Conservation (phyloP, 2,888 invertebrate genomes). For the Rotaria magnacalcarata region DNA sequence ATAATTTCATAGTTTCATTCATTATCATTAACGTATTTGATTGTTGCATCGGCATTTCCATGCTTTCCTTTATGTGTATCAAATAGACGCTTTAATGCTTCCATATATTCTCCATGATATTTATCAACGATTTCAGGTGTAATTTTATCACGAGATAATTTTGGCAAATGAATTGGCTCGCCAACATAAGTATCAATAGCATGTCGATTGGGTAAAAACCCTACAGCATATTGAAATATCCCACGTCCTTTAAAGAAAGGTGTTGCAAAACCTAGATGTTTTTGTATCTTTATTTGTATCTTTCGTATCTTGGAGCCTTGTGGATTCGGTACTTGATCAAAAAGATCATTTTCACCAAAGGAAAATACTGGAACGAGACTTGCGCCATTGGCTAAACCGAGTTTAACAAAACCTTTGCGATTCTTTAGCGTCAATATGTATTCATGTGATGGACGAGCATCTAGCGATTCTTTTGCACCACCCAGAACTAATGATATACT, state of each 20-base stretch:
- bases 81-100: slow-evolving; percentile 70
- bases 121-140: slow-evolving; percentile 71
- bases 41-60: background rate
- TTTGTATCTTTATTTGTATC: slow-evolving; percentile 67
- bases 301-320: slow-evolving; percentile 68
- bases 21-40: background rate
- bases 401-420: slow-evolving; percentile 52
- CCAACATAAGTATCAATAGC: slow-evolving; percentile 84
- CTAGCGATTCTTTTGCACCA: slow-evolving; percentile 80
- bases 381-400: slow-evolving; percentile 60
- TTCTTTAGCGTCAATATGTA: slow-evolving; percentile 53
- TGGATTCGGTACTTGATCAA: slow-evolving; percentile 71
- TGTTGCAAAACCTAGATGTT: slow-evolving; percentile 56
- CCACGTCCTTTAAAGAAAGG: slow-evolving; percentile 67
- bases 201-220: slow-evolving; percentile 73
- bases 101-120: slow-evolving; percentile 72
- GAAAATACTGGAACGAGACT: slow-evolving; percentile 80
- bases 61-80: slow-evolving; percentile 78
- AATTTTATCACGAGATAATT: slow-evolving; percentile 66
- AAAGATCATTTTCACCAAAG: slow-evolving; percentile 83
- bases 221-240: slow-evolving; percentile 82
- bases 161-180: slow-evolving; percentile 72
- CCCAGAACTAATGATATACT: slow-evolving; percentile 73
- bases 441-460: slow-evolving; percentile 67
- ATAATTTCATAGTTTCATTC: background rate